phyloP scores from a whole-genome alignment of 2,888 invertebrate species.

The Polylopha cassiicola region DNA sequence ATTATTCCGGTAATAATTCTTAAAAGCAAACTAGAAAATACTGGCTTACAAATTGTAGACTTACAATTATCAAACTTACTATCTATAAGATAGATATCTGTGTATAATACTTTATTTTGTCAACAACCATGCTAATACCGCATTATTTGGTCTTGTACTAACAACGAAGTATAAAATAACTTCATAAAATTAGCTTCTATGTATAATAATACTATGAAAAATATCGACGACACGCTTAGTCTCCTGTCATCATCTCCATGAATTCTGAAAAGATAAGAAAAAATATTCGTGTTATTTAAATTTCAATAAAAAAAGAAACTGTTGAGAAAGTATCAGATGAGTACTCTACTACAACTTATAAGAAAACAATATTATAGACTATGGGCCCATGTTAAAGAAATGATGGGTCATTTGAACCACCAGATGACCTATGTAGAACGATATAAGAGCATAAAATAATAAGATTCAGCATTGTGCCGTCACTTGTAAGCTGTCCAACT shows the following conservation, averaged over 20 bases:
- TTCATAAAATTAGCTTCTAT: constrained; percentile 54
- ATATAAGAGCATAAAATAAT: no score
- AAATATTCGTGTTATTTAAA: constrained; percentile 1
- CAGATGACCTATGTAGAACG: no score
- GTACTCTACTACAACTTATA: no score
- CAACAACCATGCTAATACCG: constrained; percentile 64
- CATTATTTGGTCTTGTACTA: constrained; percentile 64
- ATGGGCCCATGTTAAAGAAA: no score
- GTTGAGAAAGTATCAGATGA: no score
- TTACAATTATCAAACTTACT: constrained; percentile 37
- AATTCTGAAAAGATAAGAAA: constrained; percentile 81
- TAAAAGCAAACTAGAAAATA: constrained; percentile 47
- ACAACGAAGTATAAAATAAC: constrained; percentile 51
- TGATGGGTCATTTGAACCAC: no score
- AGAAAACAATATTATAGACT: no score
- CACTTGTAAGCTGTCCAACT: no score
- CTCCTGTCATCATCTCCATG: constrained; percentile 97
- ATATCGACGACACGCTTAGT: constrained; percentile 70
- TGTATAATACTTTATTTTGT: constrained; percentile 32
- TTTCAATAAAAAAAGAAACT: no score
- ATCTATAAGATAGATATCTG: constrained; percentile 70
- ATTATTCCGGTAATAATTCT: constrained; percentile 69
- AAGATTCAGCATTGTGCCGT: no score
- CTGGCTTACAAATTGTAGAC: constrained; percentile 36
- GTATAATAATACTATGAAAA: constrained; percentile 45